These are phyloP conservation scores for Phoxinus dragarum DNA, from an alignment of 2,797 vertebrate genomes.

Conservation along the genomic window DNA sequence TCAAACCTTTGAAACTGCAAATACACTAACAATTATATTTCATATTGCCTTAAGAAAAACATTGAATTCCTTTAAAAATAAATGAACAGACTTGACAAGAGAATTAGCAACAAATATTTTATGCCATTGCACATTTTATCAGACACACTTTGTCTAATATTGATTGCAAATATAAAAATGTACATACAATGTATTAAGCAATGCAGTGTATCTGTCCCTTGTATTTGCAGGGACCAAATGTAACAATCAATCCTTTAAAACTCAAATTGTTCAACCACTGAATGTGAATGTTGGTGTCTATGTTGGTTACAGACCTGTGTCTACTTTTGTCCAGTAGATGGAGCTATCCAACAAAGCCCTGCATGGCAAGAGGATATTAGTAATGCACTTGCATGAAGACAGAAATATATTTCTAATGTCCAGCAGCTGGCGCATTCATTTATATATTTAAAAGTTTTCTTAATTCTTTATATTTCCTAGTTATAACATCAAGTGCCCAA, in stretches of 20 bases:
- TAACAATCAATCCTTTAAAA: background rate
- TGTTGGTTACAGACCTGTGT: background rate
- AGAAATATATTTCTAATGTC: background rate
- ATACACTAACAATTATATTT: background rate
- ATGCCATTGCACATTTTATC: background rate
- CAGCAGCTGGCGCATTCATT: constrained; percentile 16
- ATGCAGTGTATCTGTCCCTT: background rate
- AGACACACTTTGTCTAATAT: background rate
- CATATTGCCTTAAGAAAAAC: background rate
- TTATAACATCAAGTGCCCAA: background rate
- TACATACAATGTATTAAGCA: background rate
- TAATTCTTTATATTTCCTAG: background rate
- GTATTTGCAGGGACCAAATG: background rate
- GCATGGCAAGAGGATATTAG: background rate
- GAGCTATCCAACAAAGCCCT: background rate
- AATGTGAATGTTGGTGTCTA: background rate
- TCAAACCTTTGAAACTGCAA: background rate
- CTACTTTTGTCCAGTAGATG: constrained; percentile 28
- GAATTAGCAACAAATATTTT: background rate
- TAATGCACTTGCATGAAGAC: background rate
- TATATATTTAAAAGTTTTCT: background rate
- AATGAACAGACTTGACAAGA: background rate
- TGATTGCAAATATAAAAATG: background rate
- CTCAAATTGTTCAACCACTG: background rate
- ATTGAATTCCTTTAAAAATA: background rate